Base-by-base conservation (phyloP, 2,113 vertebrate genomes). In the Pleuronectes platessa region DNA sequence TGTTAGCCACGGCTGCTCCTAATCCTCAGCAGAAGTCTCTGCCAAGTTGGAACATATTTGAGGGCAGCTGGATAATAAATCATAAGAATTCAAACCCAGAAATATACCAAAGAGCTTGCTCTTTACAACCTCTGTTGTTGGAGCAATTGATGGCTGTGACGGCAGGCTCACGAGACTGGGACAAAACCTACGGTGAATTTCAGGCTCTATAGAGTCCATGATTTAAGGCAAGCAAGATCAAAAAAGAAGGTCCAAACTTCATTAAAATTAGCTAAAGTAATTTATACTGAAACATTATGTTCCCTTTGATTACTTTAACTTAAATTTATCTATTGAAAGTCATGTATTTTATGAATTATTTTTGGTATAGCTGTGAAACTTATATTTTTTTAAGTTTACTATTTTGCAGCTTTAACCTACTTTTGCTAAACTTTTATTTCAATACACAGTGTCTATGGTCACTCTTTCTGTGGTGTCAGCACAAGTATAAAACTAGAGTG, bases 31-130 rank as follows among this genome's bases (percentile, higher is more conserved):
- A 72, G 53, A 68, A 77, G 82, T 71, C n/a, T 17, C 81, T 87
- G 84, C 88, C 86, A 83, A 84, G 72, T 68, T 64, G 74, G 82
- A 82, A 68, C 84, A 84, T 87, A 89, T 79, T 77, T 87, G 40
- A 64, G 72, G 87, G 79, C 85, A 88, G 84, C 67, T 81, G 83
- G 70, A 79, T 88, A 80, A 80, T 86, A 91, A 88, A 83, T 90
- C 78, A 83, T 37, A 64, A 54, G 61, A 69, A 56, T 63, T 83
- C 55, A 66, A 84, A 80, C 69, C 81, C 76, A 88, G 60, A 83
- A 86, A 83, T 87, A 71, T 74, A 86, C 26, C 74, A 54, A 66
- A 84, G 84, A 68, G 65, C 42, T 78, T 31, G 64, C 49, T 80
- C 72, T 82, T 84, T 69, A 78, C 12, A 61, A 56, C 81, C 82